These are phyloP conservation scores for Drosophila leonis DNA, from an alignment of 2,888 invertebrate genomes.

Conservation along the genomic window DNA sequence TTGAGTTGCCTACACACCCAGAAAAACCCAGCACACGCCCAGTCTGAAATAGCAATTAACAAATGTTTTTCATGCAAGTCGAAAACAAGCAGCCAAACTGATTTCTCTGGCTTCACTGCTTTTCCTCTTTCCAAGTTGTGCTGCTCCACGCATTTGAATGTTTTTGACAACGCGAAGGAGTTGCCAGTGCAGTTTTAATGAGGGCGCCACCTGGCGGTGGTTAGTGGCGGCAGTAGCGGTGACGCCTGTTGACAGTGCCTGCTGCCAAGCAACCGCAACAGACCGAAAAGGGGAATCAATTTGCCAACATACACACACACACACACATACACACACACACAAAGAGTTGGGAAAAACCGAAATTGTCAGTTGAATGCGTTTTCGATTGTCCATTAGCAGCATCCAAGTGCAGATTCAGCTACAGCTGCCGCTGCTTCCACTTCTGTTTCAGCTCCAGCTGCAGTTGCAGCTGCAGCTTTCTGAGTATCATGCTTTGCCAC, in stretches of 20 bases:
- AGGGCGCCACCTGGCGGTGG: slow-evolving; percentile 69
- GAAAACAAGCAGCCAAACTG: slow-evolving; percentile 41
- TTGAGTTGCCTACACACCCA: background rate
- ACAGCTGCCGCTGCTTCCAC: background rate
- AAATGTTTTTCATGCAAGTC: slow-evolving; percentile 59
- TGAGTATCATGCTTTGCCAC: slow-evolving; percentile 45
- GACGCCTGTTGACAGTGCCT: slow-evolving; percentile 46
- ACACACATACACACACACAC: slow-evolving; percentile 23
- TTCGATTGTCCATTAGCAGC: slow-evolving; percentile 79
- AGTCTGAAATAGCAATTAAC: slow-evolving; percentile 72
- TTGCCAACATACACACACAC: slow-evolving; percentile 43
- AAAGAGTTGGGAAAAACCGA: slow-evolving; percentile 55
- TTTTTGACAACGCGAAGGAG: slow-evolving; percentile 63
- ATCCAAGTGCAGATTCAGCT: slow-evolving; percentile 29
- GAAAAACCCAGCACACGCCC: background rate
- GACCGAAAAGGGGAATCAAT: slow-evolving; percentile 65
- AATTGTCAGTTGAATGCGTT: slow-evolving; percentile 81
- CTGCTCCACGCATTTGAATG: slow-evolving; percentile 37
- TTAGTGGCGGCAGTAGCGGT: slow-evolving; percentile 9
- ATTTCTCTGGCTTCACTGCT: slow-evolving; percentile 11
- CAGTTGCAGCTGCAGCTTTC: slow-evolving; percentile 10
- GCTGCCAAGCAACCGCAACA: slow-evolving; percentile 69
- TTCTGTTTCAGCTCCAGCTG: slow-evolving; percentile 4
- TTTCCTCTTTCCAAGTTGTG: background rate
- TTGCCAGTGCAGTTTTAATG: slow-evolving; percentile 69